Conservation (phyloP, 2,888 invertebrate species). For the Mythimna lalbum region DNA sequence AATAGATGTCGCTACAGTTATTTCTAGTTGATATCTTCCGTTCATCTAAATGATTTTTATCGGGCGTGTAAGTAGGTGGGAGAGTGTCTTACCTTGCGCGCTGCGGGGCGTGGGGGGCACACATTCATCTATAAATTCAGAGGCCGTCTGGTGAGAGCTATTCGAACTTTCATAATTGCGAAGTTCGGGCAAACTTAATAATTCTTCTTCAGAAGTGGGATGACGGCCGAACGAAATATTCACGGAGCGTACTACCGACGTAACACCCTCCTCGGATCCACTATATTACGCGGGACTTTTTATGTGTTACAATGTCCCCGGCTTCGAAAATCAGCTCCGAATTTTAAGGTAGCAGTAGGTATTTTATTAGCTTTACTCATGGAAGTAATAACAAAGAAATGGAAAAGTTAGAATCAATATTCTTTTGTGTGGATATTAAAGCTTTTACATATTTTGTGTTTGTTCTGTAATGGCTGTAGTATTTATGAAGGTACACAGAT, state of each 20-base stretch:
- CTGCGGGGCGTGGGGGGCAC: conserved; percentile 73
- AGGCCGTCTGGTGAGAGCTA: conserved; percentile 89
- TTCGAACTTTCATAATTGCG: conserved; percentile 91
- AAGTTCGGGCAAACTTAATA: conserved; percentile 90
- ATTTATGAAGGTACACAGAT: conserved; percentile 39
- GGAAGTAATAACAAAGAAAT: conserved; percentile 70
- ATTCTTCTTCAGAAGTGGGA: conserved; percentile 90
- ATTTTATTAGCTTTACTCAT: conserved; percentile 75
- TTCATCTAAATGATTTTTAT: conserved; percentile 55
- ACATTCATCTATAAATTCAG: conserved; percentile 90
- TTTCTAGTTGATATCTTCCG: conserved; percentile 38
- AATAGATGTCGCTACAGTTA: no score
- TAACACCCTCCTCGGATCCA: conserved; percentile 83
- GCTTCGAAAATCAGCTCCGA: conserved; percentile 74
- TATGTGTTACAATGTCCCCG: conserved; percentile 80
- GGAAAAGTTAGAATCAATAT: conserved; percentile 71
- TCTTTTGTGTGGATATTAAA: conserved; percentile 55
- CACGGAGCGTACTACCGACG: conserved; percentile 84
- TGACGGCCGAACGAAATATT: conserved; percentile 89
- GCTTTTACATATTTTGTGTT: conserved; percentile 53
- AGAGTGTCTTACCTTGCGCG: conserved; percentile 72
- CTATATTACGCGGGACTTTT: conserved; percentile 82
- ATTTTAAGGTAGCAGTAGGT: conserved; percentile 72
- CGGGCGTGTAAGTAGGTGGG: conserved; percentile 47
- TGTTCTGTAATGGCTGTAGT: conserved; percentile 38